Evolutionary conservation across 1,140 invertebrate species (phyloP), one percentile per base, ranked within the genome.

Genomic region (Sarcophaga bullata): DNA sequence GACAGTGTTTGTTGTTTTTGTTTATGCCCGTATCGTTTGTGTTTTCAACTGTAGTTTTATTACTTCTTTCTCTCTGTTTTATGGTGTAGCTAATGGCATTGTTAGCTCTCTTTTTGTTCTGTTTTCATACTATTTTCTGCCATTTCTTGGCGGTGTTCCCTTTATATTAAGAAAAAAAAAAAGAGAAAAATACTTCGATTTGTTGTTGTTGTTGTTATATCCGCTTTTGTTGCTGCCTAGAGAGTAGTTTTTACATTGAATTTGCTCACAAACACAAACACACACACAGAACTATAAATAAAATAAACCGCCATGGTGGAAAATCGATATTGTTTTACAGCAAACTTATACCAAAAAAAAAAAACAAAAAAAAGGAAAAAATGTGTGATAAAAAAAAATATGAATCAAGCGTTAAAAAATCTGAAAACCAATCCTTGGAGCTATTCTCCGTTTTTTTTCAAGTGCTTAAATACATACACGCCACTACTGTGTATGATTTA

Each of bases 141-240:
- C 17, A 78, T 19, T 50, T 48, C 19, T 50, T 50, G 17, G 8
- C 47, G 48, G 15, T 78, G 50, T 19, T 68, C 19, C 17, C 19
- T 68, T 78, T 78, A 78, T 78, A 78, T 52, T 52, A 76, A 49
- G 19, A 78, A 73, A 52, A 78, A 78, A 48, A 78, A 25, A 11
- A 76, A 49, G 19, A 78, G 46, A 52, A 78, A 78, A 48, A 78
- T 52, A 11, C 46, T 78, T 48, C 19, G 13, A 9, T 49, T 76
- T 48, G 11, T 76, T 48, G 13, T 76, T 76, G 54, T 58, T 75
- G 46, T 75, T 48, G 46, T 48, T 15, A n/a, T 62, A 7, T 62
- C 19, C 7, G 19, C 19, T 72, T 72, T 25, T 72, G 19, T 72
- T 72, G 62, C 62, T 72, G 62, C 19, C 62, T 72, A 25, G 13